These are phyloP conservation scores for Meiosimyza decipiens DNA, from an alignment of 2,888 invertebrate species.

Conservation along the genomic window DNA sequence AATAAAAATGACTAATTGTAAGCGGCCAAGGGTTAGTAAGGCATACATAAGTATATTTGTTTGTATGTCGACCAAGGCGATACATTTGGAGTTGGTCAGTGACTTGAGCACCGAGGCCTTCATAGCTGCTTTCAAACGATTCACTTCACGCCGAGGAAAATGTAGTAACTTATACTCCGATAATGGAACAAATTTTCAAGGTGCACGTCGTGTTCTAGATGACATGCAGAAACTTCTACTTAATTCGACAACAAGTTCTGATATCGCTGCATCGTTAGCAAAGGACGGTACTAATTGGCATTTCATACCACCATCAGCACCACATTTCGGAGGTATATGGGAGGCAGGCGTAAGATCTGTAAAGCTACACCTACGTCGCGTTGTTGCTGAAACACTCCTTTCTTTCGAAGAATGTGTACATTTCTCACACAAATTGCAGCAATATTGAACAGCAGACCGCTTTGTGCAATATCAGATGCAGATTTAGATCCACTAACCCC, in stretches of 20 bases:
- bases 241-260: conserved; percentile 21
- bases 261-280: background rate
- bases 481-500: conserved; percentile 32
- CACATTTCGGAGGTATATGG: conserved; percentile 38
- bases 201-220: conserved; percentile 17
- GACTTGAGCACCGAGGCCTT: conserved; percentile 25
- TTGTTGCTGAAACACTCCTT: conserved; percentile 33
- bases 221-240: conserved; percentile 35
- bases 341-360: conserved; percentile 32
- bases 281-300: conserved; percentile 30
- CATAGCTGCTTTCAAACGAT: conserved; percentile 31
- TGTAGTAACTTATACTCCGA: conserved; percentile 32
- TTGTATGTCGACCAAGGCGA: conserved; percentile 32
- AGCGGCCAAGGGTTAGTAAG: conserved; percentile 1
- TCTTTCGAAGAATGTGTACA: conserved; percentile 38
- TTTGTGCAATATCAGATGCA: conserved; percentile 35
- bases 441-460: conserved; percentile 35
- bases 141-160: conserved; percentile 30
- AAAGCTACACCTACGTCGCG: conserved; percentile 33
- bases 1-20: conserved; percentile 13
- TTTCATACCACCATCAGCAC: conserved; percentile 39
- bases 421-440: conserved; percentile 42
- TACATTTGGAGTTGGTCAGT: conserved; percentile 35
- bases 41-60: conserved; percentile 21
- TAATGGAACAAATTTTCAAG: conserved; percentile 33